A percentile compares a stretch with the other conserved stretches of the same genome.
Conservation (phyloP, 2,888 invertebrate genomes). For the Tenthredo distinguenda region DNA sequence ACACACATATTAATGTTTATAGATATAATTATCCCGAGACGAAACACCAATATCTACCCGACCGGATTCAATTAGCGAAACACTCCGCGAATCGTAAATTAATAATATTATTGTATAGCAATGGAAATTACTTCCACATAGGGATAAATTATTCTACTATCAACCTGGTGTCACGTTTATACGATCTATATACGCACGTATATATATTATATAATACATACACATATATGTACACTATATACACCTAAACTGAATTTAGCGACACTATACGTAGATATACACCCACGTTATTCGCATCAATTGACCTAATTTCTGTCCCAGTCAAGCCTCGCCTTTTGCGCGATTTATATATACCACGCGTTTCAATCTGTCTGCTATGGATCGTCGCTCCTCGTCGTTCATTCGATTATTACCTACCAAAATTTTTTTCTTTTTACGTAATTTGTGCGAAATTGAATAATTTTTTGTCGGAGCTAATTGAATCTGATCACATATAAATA, state of each 20-base stretch:
- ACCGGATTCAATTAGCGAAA: slow-evolving; percentile 36
- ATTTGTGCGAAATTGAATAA: background rate
- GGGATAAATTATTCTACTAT: background rate
- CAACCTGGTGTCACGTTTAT: background rate
- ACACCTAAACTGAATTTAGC: background rate
- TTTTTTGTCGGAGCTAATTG: background rate
- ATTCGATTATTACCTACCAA: background rate
- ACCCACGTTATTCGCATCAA: slow-evolving; percentile 58
- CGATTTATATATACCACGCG: slow-evolving; percentile 49
- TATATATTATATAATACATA: too few relatives aligned
- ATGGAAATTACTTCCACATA: slow-evolving; percentile 50
- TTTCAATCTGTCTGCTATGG: background rate
- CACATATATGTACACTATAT: too few relatives aligned
- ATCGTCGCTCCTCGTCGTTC: background rate
- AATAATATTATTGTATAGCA: slow-evolving; percentile 46
- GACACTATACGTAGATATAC: background rate
- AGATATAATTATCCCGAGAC: background rate
- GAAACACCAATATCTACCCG: background rate
- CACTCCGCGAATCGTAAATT: slow-evolving; percentile 20
- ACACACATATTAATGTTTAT: background rate
- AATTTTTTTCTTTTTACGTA: background rate
- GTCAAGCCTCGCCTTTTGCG: slow-evolving; percentile 51
- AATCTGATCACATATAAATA: too few relatives aligned
- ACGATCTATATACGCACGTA: background rate
- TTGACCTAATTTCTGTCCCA: slow-evolving; percentile 69